phyloP scores from a whole-genome alignment of 2,113 vertebrate genomes.

The Tychaedon coryphoeus region DNA sequence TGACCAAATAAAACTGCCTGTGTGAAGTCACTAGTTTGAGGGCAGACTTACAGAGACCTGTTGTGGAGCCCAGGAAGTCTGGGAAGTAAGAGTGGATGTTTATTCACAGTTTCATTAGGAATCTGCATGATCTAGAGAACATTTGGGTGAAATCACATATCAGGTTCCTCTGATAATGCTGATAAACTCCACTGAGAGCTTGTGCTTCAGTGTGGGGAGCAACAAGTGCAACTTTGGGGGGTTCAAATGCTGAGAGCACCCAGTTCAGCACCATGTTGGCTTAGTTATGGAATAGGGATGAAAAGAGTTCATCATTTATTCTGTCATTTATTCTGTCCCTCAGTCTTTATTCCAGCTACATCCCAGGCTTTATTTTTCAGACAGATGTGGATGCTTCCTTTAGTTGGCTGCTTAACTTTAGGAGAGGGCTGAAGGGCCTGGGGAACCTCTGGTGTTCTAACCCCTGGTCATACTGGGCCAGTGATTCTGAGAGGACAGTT shows the following conservation, averaged over 20 bases:
- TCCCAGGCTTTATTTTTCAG: not conserved
- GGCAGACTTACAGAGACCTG: not conserved
- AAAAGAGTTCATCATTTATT: not conserved
- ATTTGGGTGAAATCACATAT: accelerated
- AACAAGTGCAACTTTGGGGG: accelerated
- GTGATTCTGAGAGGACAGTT: not conserved
- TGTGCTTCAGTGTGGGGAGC: not conserved
- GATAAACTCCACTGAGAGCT: not conserved
- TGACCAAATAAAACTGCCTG: not conserved
- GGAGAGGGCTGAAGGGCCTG: not conserved
- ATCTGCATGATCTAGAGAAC: not conserved
- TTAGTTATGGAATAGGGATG: not conserved
- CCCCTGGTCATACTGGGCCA: not conserved
- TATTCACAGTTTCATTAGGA: not conserved
- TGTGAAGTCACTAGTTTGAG: not conserved
- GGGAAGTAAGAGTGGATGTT: not conserved
- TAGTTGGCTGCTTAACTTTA: not conserved
- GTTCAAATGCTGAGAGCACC: not conserved
- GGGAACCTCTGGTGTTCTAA: not conserved
- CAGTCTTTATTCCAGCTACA: not conserved
- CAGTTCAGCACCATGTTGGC: not conserved
- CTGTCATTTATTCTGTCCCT: not conserved
- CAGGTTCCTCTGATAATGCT: not conserved
- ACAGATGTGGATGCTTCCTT: not conserved
- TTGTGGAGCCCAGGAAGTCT: not conserved